Evolutionary conservation across 2,113 vertebrate genomes (phyloP).

Genomic region (Seriola aureovittata): DNA sequence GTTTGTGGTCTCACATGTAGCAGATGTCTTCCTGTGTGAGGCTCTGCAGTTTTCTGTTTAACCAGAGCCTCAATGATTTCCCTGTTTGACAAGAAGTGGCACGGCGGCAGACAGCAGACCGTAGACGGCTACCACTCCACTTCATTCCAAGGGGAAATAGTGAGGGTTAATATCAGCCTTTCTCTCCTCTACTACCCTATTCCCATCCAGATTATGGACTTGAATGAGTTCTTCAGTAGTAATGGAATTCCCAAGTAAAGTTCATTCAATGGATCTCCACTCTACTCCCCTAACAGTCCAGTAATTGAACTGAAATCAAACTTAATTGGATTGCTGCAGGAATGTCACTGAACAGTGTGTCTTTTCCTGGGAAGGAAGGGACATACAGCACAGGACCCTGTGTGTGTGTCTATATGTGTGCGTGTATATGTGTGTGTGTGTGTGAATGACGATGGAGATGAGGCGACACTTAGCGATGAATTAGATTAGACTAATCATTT

Average conservation of each 20-base stretch:
- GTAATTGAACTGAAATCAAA: conserved; percentile 82
- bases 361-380: conserved; percentile 66
- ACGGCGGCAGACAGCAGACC: conserved; percentile 32
- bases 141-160: conserved; percentile 44
- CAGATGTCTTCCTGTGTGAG: conserved; percentile 81
- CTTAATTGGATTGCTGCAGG: conserved; percentile 79
- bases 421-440: conserved; percentile 23
- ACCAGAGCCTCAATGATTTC: conserved; percentile 53
- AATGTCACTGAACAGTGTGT: conserved; percentile 76
- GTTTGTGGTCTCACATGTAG: conserved; percentile 72
- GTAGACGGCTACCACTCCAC: conserved; percentile 44
- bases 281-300: conserved; percentile 68
- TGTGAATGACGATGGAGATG: conserved; percentile 49
- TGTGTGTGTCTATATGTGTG: conserved; percentile 31
- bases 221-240: conserved; percentile 67
- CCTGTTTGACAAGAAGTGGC: conserved; percentile 54
- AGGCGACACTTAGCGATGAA: conserved; percentile 49
- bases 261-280: conserved; percentile 75
- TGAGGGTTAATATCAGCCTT: conserved; percentile 44
- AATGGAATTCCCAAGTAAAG: conserved; percentile 80
- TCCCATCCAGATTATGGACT: conserved; percentile 64
- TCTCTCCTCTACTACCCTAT: conserved; percentile 40
- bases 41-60: conserved; percentile 66
- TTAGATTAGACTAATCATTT: conserved; percentile 75
- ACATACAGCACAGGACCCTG: conserved; percentile 41